phyloP scores from a whole-genome alignment of 2,888 invertebrate genomes.

The Exocentrus adspersus region DNA sequence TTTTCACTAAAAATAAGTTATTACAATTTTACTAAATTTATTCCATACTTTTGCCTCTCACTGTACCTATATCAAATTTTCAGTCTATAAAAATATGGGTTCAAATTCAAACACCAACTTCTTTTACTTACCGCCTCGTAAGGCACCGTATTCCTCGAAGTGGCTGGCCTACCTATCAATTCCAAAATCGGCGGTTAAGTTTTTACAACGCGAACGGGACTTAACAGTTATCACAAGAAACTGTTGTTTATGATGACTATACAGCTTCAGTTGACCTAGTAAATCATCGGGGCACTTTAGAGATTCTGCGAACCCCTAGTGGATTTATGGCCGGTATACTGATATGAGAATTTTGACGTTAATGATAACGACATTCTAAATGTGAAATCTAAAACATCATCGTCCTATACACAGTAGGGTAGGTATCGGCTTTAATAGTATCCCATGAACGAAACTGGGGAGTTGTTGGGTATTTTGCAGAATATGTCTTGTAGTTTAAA shows the following conservation, averaged over 20 bases:
- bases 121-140: conserved; percentile 6
- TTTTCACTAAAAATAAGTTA: too few species aligned
- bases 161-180: conserved; percentile 29
- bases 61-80: too few species aligned
- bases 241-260: conserved; percentile 20
- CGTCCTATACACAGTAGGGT: too few species aligned
- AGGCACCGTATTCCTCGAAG: conserved; percentile 12
- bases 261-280: conserved; percentile 21
- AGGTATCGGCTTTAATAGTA: too few species aligned
- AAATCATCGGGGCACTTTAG: conserved; percentile 25
- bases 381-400: too few species aligned
- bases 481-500: too few species aligned
- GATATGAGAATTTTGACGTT: conserved; percentile 6
- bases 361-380: neutral
- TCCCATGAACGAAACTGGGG: too few species aligned
- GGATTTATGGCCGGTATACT: neutral
- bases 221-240: conserved; percentile 26
- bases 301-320: conserved; percentile 4
- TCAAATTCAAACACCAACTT: too few species aligned
- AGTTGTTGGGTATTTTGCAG: too few species aligned
- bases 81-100: too few species aligned
- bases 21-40: too few species aligned
- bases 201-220: conserved; percentile 13
- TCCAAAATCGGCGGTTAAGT: conserved; percentile 24
- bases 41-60: too few species aligned